Base-by-base conservation (phyloP, 1,140 invertebrate species). In the Drosophila takahashii region DNA sequence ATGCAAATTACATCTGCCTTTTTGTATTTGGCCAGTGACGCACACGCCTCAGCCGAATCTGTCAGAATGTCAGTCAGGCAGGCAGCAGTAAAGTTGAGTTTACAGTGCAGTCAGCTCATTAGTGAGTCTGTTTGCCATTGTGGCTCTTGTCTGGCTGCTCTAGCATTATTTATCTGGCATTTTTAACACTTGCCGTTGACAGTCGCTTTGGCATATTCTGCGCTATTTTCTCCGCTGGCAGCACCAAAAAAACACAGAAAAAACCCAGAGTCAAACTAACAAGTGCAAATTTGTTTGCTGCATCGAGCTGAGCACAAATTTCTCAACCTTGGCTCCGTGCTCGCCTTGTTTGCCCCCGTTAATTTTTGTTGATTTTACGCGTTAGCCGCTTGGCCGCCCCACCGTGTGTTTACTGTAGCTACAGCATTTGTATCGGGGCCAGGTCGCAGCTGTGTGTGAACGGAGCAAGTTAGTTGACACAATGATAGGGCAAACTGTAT, bases 141-240 rank as follows among this genome's bases (percentile, higher is more conserved):
- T 79, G 71, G 67, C 41, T 59, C 44, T 66, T 59, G 76, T 67
- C 62, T 48, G 32, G 61, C 47, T 76, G 67, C 73, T 81, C 61
- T 44, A 69, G 53, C 79, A 81, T 77, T 85, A 85, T 86, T 85
- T 86, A 78, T 78, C 69, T 81, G 77, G 66, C 74, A 71, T 86
- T 81, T 85, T 78, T 78, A 85, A 86, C 77, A 85, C 74, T 86
- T 86, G 74, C 26, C 79, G 58, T 44, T 70, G 79, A 83, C 79
- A 77, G 66, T 58, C 27, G 61, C 64, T 65, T 78, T 44, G 64
- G 29, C 57, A 65, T 72, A 50, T 62, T 79, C 48, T 73, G 29
- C 53, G 64, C 52, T 60, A 61, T 77, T 67, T 66, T 77, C 50
- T 57, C 36, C 59, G 41, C 50, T 45, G 48, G 5, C 48, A 51